These are phyloP conservation scores for Callaeas wilsoni DNA, from an alignment of 2,113 vertebrate species.

Conservation along the genomic window DNA sequence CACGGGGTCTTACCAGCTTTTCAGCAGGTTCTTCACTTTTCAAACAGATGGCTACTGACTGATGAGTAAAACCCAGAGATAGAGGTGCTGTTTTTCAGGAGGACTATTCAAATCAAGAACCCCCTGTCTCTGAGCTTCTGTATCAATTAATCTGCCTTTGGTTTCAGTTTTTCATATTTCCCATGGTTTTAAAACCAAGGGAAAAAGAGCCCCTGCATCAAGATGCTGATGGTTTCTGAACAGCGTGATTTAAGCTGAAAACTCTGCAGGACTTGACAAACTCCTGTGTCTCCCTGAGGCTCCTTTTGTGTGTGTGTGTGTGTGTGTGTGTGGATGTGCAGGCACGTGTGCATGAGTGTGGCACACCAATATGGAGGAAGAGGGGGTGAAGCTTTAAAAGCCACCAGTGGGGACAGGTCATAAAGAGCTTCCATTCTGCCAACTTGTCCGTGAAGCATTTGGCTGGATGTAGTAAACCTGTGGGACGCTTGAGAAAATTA, in stretches of 20 bases:
- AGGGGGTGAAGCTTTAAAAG: background rate
- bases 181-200: background rate
- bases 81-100: background rate
- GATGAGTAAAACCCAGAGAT: background rate
- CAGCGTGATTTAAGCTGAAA: background rate
- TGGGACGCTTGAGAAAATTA: conserved; percentile 61
- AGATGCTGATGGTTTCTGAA: background rate
- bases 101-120: background rate
- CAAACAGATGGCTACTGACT: conserved; percentile 18
- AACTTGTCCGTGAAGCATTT: conserved; percentile 26
- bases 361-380: background rate
- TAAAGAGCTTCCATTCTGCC: conserved; percentile 38
- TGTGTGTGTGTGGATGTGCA: background rate
- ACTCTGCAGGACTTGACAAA: background rate
- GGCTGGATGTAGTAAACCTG: conserved; percentile 52
- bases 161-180: background rate
- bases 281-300: background rate
- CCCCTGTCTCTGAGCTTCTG: background rate
- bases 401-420: background rate
- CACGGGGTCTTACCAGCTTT: background rate
- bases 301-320: background rate
- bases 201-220: background rate
- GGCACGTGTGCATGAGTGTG: rapidly evolving
- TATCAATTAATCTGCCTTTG: background rate
- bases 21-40: background rate